Conservation (phyloP, 2,113 vertebrate species). For the Bubo blakistoni region DNA sequence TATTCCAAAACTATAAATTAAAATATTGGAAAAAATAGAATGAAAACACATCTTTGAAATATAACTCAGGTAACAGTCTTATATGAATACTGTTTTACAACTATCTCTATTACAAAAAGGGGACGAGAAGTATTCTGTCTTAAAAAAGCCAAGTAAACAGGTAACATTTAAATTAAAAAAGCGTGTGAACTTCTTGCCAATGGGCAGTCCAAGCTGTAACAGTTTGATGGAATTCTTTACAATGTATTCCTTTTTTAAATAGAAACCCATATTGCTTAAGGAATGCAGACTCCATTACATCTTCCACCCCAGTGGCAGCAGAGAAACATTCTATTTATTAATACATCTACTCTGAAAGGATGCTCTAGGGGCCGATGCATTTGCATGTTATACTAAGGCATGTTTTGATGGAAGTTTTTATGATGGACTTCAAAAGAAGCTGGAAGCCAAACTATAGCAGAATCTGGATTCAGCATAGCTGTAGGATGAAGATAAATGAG, state of each 20-base stretch:
- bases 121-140: background rate
- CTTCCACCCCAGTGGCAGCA: slow-evolving; percentile 37
- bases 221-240: slow-evolving; percentile 60
- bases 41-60: background rate
- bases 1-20: background rate
- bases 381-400: slow-evolving; percentile 52
- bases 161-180: slow-evolving; percentile 49
- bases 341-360: slow-evolving; percentile 18
- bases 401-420: slow-evolving; percentile 60
- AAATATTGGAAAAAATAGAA: background rate
- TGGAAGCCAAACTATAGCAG: slow-evolving; percentile 46
- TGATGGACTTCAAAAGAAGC: slow-evolving; percentile 19
- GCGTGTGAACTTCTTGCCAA: slow-evolving; percentile 7
- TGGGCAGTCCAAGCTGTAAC: slow-evolving; percentile 20
- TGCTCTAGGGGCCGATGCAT: slow-evolving; percentile 57
- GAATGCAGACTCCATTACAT: slow-evolving; percentile 53
- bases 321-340: slow-evolving; percentile 53
- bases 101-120: background rate
- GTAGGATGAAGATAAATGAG: slow-evolving; percentile 34
- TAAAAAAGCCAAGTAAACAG: slow-evolving; percentile 22
- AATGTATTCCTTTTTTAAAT: slow-evolving; percentile 52
- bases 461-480: slow-evolving; percentile 4
- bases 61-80: background rate
- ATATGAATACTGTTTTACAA: background rate
- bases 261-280: slow-evolving; percentile 32